These are phyloP conservation scores for Coenobita brevimanus DNA, from an alignment of 1,140 invertebrate species.

Conservation along the genomic window DNA sequence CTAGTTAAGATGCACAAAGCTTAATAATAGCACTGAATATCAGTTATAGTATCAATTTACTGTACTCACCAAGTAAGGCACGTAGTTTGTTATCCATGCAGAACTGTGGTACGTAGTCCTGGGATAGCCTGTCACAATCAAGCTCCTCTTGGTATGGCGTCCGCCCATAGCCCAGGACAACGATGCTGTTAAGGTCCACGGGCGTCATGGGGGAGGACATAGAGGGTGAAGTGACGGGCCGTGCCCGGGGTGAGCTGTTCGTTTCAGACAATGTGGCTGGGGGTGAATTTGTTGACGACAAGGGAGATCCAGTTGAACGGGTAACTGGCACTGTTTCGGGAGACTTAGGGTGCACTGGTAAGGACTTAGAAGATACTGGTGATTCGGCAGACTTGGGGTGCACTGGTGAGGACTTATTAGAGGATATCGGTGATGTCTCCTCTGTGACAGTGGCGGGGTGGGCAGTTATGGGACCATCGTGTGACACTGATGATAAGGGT, in stretches of 20 bases:
- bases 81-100: constrained; percentile 79
- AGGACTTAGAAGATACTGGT: neutral
- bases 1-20: too few relatives aligned
- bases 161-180: constrained; percentile 68
- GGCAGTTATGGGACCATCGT: constrained; percentile 66
- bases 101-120: constrained; percentile 80
- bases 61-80: constrained; percentile 79
- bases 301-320: neutral
- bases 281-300: constrained; percentile 3
- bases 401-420: constrained; percentile 16
- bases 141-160: constrained; percentile 84
- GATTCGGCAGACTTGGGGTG: neutral
- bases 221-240: constrained; percentile 48
- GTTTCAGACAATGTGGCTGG: neutral
- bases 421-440: constrained; percentile 25
- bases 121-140: constrained; percentile 84
- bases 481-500: constrained; percentile 50
- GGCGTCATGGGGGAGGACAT: constrained; percentile 70
- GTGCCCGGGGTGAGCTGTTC: constrained; percentile 19
- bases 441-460: constrained; percentile 68
- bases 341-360: neutral
- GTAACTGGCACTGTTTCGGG: constrained; percentile 3
- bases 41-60: neutral
- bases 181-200: constrained; percentile 29
- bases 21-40: too few relatives aligned